Conservation (phyloP, 1,140 invertebrate species). For the Dendrolimus kikuchii region DNA sequence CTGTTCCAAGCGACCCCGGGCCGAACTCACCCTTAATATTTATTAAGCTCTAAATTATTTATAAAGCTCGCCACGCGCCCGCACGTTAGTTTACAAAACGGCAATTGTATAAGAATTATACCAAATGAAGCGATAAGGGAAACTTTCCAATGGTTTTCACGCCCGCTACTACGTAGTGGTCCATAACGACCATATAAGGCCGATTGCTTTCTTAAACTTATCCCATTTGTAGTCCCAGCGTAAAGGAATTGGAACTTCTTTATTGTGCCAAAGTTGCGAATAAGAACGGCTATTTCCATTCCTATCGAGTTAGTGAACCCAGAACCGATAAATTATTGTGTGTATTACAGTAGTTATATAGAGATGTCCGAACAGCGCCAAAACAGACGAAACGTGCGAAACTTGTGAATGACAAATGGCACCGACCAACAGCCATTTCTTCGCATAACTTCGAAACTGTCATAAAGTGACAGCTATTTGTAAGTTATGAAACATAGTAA, state of each 20-base stretch:
- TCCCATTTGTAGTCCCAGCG: conserved; percentile 56
- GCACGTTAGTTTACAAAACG: conserved; percentile 19
- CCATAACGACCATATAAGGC: conserved; percentile 66
- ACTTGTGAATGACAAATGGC: conserved; percentile 35
- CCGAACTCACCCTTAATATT: conserved; percentile 16
- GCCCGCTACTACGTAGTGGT: conserved; percentile 49
- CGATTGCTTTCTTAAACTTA: conserved; percentile 67
- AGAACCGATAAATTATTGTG: conserved; percentile 43
- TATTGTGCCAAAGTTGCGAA: conserved; percentile 60
- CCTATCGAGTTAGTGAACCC: conserved; percentile 45
- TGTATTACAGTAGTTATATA: conserved; percentile 16
- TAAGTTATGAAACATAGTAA: too few relatives aligned
- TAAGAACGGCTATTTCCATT: conserved; percentile 58
- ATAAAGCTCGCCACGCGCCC: conserved; percentile 10
- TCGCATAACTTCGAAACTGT: conserved; percentile 9
- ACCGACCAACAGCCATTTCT: conserved; percentile 15
- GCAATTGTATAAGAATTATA: conserved; percentile 34
- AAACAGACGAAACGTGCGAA: conserved; percentile 30
- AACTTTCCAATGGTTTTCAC: conserved; percentile 60
- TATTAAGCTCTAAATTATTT: conserved; percentile 23
- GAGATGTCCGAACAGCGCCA: not conserved
- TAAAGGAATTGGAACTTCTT: conserved; percentile 59
- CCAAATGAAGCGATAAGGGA: conserved; percentile 54
- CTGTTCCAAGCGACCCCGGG: conserved; percentile 32
- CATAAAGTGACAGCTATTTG: conserved; percentile 11